Conservation (phyloP, 1,140 invertebrate genomes). For the Drosophila paulistorum region DNA sequence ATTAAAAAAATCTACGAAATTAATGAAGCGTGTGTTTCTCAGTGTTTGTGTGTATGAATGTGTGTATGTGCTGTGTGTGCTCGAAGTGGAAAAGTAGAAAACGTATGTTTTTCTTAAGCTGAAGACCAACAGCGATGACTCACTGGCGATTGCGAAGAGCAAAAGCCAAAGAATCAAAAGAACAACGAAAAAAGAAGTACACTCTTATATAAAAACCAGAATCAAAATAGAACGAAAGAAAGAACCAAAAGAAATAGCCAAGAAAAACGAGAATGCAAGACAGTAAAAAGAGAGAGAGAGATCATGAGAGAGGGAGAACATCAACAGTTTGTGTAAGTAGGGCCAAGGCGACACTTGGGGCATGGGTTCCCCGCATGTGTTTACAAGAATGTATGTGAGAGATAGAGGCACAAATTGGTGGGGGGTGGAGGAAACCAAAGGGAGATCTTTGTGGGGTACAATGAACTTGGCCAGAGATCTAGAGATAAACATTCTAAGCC, state of each 20-base stretch:
- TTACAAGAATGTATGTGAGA: slow-evolving; percentile 13
- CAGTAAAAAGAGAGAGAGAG: slow-evolving; percentile 18
- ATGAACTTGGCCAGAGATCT: slow-evolving; percentile 38
- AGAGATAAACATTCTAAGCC: slow-evolving; percentile 24
- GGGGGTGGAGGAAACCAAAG: background rate
- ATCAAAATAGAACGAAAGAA: slow-evolving; percentile 68
- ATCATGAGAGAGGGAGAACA: slow-evolving; percentile 8
- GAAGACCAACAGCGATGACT: slow-evolving; percentile 50
- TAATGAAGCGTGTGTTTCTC: slow-evolving; percentile 15
- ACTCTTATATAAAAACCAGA: slow-evolving; percentile 48
- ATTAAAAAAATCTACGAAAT: slow-evolving; percentile 23
- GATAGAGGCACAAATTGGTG: background rate
- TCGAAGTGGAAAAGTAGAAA: slow-evolving; percentile 25
- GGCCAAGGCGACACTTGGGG: slow-evolving; percentile 15
- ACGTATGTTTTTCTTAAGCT: slow-evolving; percentile 34
- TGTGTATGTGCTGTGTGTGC: slow-evolving; percentile 13
- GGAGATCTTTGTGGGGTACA: slow-evolving; percentile 44
- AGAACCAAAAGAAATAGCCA: slow-evolving; percentile 25
- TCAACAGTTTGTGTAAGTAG: slow-evolving; percentile 17
- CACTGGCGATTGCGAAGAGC: slow-evolving; percentile 34
- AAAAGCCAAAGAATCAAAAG: slow-evolving; percentile 18
- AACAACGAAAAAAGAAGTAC: slow-evolving; percentile 13
- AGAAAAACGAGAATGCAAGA: slow-evolving; percentile 40
- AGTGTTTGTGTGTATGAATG: slow-evolving; percentile 14
- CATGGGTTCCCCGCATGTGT: slow-evolving; percentile 35